These are phyloP conservation scores for Elmis aenea DNA, from an alignment of 2,888 invertebrate species.

Conservation along the genomic window DNA sequence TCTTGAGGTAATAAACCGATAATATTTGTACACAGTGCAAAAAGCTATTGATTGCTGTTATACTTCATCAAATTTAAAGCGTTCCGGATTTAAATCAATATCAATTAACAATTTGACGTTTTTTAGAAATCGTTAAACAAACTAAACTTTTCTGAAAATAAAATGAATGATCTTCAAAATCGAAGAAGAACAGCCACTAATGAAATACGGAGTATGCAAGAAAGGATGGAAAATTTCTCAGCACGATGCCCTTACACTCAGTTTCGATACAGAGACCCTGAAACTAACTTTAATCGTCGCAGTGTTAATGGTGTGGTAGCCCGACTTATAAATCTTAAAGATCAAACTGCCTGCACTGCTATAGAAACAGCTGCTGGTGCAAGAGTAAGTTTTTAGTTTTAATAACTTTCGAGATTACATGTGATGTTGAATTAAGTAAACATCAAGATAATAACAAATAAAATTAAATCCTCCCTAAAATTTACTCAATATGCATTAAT, in stretches of 20 bases:
- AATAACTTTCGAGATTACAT: neutral
- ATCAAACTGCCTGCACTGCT: conserved; percentile 68
- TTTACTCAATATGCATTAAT: too few relatives aligned
- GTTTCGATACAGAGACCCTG: conserved; percentile 76
- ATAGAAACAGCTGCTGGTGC: conserved; percentile 83
- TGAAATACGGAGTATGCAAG: conserved; percentile 53
- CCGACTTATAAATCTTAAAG: conserved; percentile 68
- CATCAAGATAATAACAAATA: too few relatives aligned
- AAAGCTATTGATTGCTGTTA: too few relatives aligned
- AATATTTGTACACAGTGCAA: conserved; percentile 4
- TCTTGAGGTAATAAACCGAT: conserved; percentile 49
- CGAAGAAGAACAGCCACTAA: conserved; percentile 50
- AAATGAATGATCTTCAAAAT: conserved; percentile 52
- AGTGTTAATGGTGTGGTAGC: conserved; percentile 76
- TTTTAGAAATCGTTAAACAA: conserved; percentile 47
- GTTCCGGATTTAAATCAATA: too few relatives aligned
- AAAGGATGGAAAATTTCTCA: conserved; percentile 56
- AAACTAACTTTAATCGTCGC: conserved; percentile 58
- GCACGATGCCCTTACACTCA: conserved; percentile 53
- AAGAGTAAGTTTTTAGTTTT: conserved; percentile 53
- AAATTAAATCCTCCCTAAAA: too few relatives aligned
- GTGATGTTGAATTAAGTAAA: neutral
- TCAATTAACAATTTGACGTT: conserved; percentile 33
- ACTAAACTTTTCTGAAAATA: conserved; percentile 59
- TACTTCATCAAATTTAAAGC: too few relatives aligned